Evolutionary conservation across 2,797 vertebrate species (phyloP).

Genomic region (Chloroceryle amazona): DNA sequence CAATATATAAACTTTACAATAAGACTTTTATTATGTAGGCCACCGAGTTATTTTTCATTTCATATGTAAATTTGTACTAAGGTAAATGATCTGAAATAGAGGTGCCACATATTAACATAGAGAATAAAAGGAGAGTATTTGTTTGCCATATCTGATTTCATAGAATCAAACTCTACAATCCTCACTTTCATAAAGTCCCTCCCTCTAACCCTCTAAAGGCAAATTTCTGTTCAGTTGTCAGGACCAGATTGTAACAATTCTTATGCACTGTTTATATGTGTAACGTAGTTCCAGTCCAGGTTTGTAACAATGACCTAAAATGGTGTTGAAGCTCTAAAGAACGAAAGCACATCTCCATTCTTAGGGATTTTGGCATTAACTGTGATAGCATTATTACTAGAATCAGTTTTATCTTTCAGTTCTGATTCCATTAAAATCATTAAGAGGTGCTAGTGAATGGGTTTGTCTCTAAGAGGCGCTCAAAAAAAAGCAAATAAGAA

Average conservation of each 20-base stretch:
- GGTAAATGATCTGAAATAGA: slow-evolving; percentile 78
- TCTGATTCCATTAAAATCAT: not conserved
- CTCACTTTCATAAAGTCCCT: not conserved
- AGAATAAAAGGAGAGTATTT: slow-evolving; percentile 76
- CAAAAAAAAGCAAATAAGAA: not conserved
- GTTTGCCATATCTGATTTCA: slow-evolving; percentile 48
- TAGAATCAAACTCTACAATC: not conserved
- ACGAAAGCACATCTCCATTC: not conserved
- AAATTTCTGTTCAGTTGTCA: not conserved
- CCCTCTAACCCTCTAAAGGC: not conserved
- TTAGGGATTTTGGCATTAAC: not conserved
- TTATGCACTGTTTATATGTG: not conserved
- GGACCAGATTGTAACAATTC: not conserved
- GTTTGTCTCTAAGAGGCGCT: not conserved
- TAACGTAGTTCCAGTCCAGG: not conserved
- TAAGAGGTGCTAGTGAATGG: not conserved
- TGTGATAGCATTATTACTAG: not conserved
- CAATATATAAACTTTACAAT: not conserved
- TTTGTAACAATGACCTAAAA: slow-evolving; percentile 69
- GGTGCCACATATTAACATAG: slow-evolving; percentile 67
- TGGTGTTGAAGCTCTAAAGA: not conserved
- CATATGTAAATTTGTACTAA: slow-evolving; percentile 73
- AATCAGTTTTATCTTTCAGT: not conserved
- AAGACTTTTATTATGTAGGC: not conserved
- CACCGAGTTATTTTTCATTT: slow-evolving; percentile 59